A percentile compares a stretch with the other conserved stretches of the same genome.
These are phyloP conservation scores for Heliconius ismenius DNA, from an alignment of 2,888 invertebrate genomes.

Conservation along the genomic window DNA sequence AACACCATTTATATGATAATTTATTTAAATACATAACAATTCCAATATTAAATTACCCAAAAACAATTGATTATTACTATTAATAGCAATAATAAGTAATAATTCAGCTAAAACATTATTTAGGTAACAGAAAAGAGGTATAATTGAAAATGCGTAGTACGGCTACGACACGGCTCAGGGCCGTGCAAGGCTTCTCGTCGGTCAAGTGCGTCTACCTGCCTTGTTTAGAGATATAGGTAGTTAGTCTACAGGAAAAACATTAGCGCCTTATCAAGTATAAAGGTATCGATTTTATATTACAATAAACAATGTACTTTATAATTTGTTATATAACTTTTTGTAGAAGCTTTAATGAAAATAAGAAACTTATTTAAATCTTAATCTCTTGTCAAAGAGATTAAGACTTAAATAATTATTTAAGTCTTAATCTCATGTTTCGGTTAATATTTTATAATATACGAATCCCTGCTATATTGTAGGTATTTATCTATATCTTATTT, in stretches of 20 bases:
- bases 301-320: conserved; percentile 5
- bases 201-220: conserved; percentile 66
- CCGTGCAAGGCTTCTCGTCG: conserved; percentile 50
- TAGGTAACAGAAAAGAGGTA: not conserved
- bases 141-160: conserved; percentile 36
- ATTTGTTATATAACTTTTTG: conserved; percentile 3
- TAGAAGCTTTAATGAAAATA: not conserved
- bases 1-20: not conserved
- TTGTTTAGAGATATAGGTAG: conserved; percentile 46
- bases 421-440: too few species aligned
- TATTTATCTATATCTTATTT: not conserved
- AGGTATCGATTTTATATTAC: conserved; percentile 28
- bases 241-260: conserved; percentile 42
- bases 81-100: not conserved
- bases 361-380: not conserved
- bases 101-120: not conserved
- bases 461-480: too few species aligned
- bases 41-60: not conserved
- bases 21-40: not conserved
- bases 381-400: too few species aligned
- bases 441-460: too few species aligned
- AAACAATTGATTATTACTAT: not conserved
- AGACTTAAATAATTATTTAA: too few species aligned
- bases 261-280: conserved; percentile 37
- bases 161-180: conserved; percentile 50